Evolutionary conservation across 2,797 vertebrate species (phyloP).

Genomic region (Catharus ustulatus): DNA sequence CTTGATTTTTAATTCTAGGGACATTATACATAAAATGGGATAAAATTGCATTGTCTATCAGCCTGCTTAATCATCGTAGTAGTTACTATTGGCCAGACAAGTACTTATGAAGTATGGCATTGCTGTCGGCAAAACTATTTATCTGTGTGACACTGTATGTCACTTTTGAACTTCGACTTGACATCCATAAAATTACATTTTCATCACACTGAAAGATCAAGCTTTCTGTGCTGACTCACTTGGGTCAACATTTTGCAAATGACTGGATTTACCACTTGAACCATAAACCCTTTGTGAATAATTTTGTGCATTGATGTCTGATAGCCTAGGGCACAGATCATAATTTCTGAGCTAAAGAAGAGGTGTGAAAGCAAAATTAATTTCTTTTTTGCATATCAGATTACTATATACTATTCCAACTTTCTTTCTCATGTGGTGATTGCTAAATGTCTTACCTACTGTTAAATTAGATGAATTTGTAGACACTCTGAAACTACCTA

Average conservation of each 20-base stretch:
- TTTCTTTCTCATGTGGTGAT: conserved; percentile 35
- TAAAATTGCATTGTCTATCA: conserved; percentile 69
- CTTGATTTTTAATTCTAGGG: conserved; percentile 55
- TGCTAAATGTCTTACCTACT: conserved; percentile 40
- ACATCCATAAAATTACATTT: conserved; percentile 84
- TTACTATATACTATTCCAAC: conserved; percentile 35
- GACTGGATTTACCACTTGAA: conserved; percentile 82
- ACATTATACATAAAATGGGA: conserved; percentile 37
- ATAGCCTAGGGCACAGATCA: conserved; percentile 80
- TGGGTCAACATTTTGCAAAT: conserved; percentile 84
- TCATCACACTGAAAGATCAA: conserved; percentile 84
- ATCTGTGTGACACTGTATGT: conserved; percentile 79
- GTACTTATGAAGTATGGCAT: conserved; percentile 80
- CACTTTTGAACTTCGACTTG: conserved; percentile 83
- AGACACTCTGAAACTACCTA: conserved; percentile 24
- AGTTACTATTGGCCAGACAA: conserved; percentile 70
- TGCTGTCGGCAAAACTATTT: conserved; percentile 82
- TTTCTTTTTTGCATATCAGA: conserved; percentile 74
- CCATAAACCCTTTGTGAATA: conserved; percentile 81
- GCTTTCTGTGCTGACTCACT: conserved; percentile 77
- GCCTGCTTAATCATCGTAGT: conserved; percentile 63
- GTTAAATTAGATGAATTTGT: conserved; percentile 26
- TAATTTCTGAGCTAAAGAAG: conserved; percentile 75
- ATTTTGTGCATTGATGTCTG: conserved; percentile 78
- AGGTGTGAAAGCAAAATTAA: conserved; percentile 71